Evolutionary conservation across 2,113 vertebrate genomes (phyloP).

Genomic region (Sterna hirundo): DNA sequence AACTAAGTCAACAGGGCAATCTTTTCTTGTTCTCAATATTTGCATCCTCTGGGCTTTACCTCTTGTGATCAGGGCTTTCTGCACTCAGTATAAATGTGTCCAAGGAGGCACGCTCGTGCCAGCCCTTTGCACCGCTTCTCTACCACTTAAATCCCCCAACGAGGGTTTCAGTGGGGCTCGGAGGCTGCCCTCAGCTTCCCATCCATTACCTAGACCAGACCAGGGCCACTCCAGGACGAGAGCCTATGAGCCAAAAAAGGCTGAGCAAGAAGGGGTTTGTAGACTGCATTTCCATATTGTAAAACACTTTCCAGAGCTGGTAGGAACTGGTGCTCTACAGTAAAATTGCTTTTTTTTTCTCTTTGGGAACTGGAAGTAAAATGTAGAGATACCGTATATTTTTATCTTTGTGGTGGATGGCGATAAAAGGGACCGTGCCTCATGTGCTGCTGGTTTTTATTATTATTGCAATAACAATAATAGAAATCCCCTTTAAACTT

Average conservation of each 20-base stretch:
- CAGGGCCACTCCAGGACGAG: fast-evolving
- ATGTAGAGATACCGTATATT: neutral
- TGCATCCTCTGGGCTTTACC: neutral
- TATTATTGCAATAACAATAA: neutral
- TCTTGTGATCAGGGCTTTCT: neutral
- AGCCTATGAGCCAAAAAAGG: neutral
- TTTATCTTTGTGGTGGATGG: neutral
- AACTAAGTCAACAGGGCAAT: neutral
- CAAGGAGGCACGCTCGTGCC: neutral
- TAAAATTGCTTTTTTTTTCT: neutral
- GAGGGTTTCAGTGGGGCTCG: neutral
- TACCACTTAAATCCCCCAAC: neutral
- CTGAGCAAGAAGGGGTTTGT: neutral
- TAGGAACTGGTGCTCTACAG: neutral
- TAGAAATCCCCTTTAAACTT: neutral
- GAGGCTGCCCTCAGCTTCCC: neutral
- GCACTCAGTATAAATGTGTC: neutral
- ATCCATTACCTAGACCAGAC: neutral
- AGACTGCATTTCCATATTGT: neutral
- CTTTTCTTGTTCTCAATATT: neutral
- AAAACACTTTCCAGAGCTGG: neutral
- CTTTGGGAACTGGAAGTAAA: neutral
- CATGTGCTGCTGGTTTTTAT: neutral
- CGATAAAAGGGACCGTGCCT: neutral
- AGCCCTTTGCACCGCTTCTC: neutral